A percentile compares a stretch with the other conserved stretches of the same genome.
These are phyloP conservation scores for Agapostemon virescens DNA, from an alignment of 2,888 invertebrate species.

Conservation along the genomic window DNA sequence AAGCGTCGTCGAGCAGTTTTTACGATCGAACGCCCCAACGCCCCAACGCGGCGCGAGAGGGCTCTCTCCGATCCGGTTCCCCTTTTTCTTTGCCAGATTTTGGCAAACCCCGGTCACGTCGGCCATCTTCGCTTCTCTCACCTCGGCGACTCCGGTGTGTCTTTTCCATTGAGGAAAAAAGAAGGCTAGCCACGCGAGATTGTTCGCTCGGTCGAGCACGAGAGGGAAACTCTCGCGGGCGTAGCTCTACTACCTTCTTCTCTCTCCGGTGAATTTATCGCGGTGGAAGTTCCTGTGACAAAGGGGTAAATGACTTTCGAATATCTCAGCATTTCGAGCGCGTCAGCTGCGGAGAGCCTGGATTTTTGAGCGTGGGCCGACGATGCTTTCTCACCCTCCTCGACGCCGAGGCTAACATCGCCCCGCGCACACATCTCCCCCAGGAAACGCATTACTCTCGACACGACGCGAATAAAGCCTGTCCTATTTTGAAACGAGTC, in stretches of 20 bases:
- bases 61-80: slow-evolving; percentile 23
- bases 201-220: slow-evolving; percentile 32
- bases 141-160: slow-evolving; percentile 19
- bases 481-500: slow-evolving; percentile 50
- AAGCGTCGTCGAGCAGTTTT: slow-evolving; percentile 69
- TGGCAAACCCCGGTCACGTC: slow-evolving; percentile 52
- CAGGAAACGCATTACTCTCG: slow-evolving; percentile 35
- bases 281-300: slow-evolving; percentile 48
- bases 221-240: background rate
- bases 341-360: slow-evolving; percentile 48
- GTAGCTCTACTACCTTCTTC: background rate
- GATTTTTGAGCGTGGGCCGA: slow-evolving; percentile 16
- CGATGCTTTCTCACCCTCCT: background rate
- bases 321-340: slow-evolving; percentile 49
- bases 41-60: background rate
- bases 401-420: slow-evolving; percentile 2
- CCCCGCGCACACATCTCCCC: background rate
- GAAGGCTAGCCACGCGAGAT: slow-evolving; percentile 29
- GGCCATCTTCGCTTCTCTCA: background rate
- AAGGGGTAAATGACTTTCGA: slow-evolving; percentile 61
- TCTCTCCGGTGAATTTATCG: slow-evolving; percentile 48
- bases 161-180: slow-evolving; percentile 31
- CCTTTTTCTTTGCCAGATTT: slow-evolving; percentile 49
- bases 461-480: slow-evolving; percentile 38
- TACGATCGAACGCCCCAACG: slow-evolving; percentile 65